Conservation (phyloP, 1,140 invertebrate species). For the Tetramorium alpestre region DNA sequence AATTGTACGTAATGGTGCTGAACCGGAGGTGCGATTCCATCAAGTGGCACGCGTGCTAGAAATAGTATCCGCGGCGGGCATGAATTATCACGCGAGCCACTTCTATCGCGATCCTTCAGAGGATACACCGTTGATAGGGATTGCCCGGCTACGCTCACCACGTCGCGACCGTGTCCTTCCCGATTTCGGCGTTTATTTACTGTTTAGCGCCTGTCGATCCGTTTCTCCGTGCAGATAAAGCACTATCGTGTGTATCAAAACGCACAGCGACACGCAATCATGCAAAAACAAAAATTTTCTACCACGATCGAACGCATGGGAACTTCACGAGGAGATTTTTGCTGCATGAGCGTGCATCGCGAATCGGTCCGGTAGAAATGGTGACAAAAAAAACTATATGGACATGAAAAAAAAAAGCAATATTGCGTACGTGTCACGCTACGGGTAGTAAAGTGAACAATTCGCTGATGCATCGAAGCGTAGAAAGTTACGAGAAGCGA, state of each 20-base stretch:
- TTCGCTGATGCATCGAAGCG: constrained; percentile 58
- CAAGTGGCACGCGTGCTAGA: constrained; percentile 58
- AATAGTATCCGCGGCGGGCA: constrained; percentile 58
- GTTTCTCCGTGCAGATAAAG: background rate
- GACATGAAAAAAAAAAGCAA: constrained; percentile 2
- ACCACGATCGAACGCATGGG: constrained; percentile 1
- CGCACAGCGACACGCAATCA: background rate
- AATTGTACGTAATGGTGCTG: constrained; percentile 72
- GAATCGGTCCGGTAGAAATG: constrained; percentile 32
- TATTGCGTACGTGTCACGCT: constrained; percentile 37
- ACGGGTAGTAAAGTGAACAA: constrained; percentile 50
- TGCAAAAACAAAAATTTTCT: constrained; percentile 37
- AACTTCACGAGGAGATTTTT: constrained; percentile 33
- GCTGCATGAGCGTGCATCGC: constrained; percentile 24
- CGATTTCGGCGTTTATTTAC: constrained; percentile 45
- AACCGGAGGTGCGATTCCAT: constrained; percentile 71
- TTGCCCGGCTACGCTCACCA: background rate
- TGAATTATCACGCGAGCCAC: constrained; percentile 68
- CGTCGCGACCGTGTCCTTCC: background rate
- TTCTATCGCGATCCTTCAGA: background rate
- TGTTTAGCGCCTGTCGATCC: constrained; percentile 27
- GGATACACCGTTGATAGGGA: constrained; percentile 39
- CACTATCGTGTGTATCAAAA: background rate
- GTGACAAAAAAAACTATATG: constrained; percentile 13
- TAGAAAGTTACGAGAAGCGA: constrained; percentile 58